Conservation (phyloP, 2,888 invertebrate species). For the Hybos culiciformis region DNA sequence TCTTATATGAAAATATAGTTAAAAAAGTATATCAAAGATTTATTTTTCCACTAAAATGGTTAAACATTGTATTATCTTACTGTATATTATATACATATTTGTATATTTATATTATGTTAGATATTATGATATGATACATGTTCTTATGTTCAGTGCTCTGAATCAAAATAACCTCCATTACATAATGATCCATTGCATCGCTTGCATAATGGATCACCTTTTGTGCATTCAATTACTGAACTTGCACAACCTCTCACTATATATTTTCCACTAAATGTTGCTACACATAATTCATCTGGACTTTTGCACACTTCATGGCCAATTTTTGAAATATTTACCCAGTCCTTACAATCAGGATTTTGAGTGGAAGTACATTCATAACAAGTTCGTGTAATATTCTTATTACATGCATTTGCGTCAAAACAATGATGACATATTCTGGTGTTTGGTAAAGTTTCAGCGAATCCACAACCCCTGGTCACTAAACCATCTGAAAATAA, state of each 20-base stretch:
- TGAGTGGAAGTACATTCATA: slow-evolving; percentile 25
- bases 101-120: no score
- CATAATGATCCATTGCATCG: slow-evolving; percentile 27
- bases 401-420: slow-evolving; percentile 22
- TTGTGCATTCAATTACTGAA: slow-evolving; percentile 23
- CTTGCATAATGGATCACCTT: slow-evolving; percentile 26
- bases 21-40: no score
- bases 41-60: no score
- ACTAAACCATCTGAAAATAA: slow-evolving; percentile 18
- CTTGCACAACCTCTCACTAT: slow-evolving; percentile 24
- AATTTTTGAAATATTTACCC: slow-evolving; percentile 15
- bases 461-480: slow-evolving; percentile 24
- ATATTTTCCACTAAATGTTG: slow-evolving; percentile 22
- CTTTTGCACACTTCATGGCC: slow-evolving; percentile 18
- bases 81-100: no score
- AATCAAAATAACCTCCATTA: slow-evolving; percentile 16
- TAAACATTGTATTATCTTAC: no score
- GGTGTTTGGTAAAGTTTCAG: slow-evolving; percentile 5
- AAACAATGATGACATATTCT: slow-evolving; percentile 24
- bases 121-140: no score
- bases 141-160: no score
- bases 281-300: slow-evolving; percentile 24
- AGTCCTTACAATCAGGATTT: slow-evolving; percentile 20
- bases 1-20: no score
- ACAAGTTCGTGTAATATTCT: slow-evolving; percentile 22